phyloP scores from a whole-genome alignment of 1,140 invertebrate genomes.

The Microplitis demolitor region DNA sequence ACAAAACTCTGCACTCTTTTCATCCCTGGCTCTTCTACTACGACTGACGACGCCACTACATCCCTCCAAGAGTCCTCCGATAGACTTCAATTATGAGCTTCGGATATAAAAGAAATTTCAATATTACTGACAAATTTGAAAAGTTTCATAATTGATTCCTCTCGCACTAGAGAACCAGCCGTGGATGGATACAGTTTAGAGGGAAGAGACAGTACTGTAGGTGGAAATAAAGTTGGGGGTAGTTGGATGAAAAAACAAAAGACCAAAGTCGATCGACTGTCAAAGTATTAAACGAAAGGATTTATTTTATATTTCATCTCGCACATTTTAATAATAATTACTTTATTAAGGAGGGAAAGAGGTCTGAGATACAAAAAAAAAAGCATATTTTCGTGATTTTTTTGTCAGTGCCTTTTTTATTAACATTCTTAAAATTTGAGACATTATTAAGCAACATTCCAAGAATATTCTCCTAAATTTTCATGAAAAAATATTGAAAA shows the following conservation, averaged over 20 bases:
- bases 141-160: conserved; percentile 63
- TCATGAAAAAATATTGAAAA: too few relatives aligned
- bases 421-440: too few relatives aligned
- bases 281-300: conserved; percentile 14
- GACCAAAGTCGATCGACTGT: conserved; percentile 14
- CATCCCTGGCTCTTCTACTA: conserved; percentile 33
- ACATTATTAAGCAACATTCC: too few relatives aligned
- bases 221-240: conserved; percentile 5
- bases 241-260: conserved; percentile 10
- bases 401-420: too few relatives aligned
- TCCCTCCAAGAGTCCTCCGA: conserved; percentile 45
- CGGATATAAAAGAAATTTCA: conserved; percentile 61
- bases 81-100: conserved; percentile 61
- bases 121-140: conserved; percentile 63
- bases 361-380: too few relatives aligned
- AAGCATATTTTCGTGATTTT: too few relatives aligned
- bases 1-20: conserved; percentile 20
- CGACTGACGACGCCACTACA: conserved; percentile 18
- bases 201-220: background rate
- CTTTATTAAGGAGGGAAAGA: too few relatives aligned
- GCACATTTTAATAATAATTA: background rate
- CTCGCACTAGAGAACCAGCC: conserved; percentile 35
- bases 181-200: background rate
- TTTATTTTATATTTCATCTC: background rate
- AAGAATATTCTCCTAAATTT: too few relatives aligned